Base-by-base conservation (phyloP, 2,797 vertebrate genomes). In the Ataeniobius toweri region DNA sequence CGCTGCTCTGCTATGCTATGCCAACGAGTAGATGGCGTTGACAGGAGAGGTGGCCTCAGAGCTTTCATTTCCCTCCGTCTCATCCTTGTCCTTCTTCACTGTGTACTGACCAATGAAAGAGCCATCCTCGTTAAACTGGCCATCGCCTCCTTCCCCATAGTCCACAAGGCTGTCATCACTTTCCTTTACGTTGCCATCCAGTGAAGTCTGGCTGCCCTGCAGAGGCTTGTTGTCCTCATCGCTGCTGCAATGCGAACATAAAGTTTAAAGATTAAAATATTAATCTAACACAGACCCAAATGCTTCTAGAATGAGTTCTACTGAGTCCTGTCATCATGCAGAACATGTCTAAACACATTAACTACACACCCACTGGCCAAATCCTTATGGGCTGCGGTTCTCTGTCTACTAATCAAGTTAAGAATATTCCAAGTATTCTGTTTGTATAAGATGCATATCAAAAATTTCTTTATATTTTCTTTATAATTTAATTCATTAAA, bases 71-170 rank as follows among this genome's bases (percentile, higher is more conserved):
- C 98, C 98, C 91, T 99, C 98, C 0, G 98, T 99, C 90, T 99
- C 98, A 8, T 99, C 98, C 88, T 99, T 99, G 96, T 99, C 98
- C 94, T 99, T 99, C 94, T 97, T 99, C 86, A 99, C 98, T 0
- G 98, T 99, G 95, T 99, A 99, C 93, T 99, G 98, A 86, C 98
- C 98, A 4, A 99, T 99, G 89, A 99, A 99, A 50, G 98, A 99
- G 73, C 98, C 98, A 0, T 99, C 98, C 86, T 99, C 98, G 0
- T 99, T 99, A 89, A 99, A 99, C 93, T 99, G 98, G 5, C 98
- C 98, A 0, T 99, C 97, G 0, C 98, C 98, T 0, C 98, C 98
- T 82, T 99, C 98, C 0, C 98, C 98, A 0, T 99, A 99, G 94
- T 99, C 98, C 89, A 99, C 98, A 90, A 99, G 93, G 90, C 98